Base-by-base conservation (phyloP, 2,797 vertebrate species). In the Halcyon leucocephala region DNA sequence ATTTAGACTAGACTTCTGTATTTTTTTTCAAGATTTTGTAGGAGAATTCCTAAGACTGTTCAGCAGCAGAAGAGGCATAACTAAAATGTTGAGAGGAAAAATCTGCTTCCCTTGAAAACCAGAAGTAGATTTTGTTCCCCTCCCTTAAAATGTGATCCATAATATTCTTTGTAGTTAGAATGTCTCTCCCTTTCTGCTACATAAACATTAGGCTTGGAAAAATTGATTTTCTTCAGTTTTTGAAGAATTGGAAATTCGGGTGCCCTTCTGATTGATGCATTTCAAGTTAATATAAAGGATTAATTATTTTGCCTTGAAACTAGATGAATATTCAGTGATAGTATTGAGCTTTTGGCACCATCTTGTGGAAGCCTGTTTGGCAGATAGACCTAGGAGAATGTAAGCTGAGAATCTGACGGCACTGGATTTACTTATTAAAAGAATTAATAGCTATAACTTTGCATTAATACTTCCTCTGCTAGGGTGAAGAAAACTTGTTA, bases 341-440 rank as follows among this genome's bases (percentile, higher is more conserved):
- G 74, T 14, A 29, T 6, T 76, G 61, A 91, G 86, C 87, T 90
- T 78, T 93, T 94, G 87, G 90, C 93, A 93, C 90, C 96, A 94
- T 96, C 97, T 97, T 92, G 90, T 93, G 97, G 97, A 95, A 82
- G 69, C 14, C 26, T 82, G 15, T 72, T 55, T 42, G 22, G 49
- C 58, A 82, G 15, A 52, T 65, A 69, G 14, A 24, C 7, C 8
- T 49, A 37, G 24, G 17, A 79, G 65, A 28, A 52, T 33, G 16
- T 48, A 20, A 51, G 37, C 24, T 28, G 42, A 72, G 41, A 66
- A 82, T 28, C 0, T 35, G 46, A 24, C 55, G 77, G 41, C 4
- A 2, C 16, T 73, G 33, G 19, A 33, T 52, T 49, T 70, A 57
- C 24, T 82, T 46, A 41, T 1, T 70, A 14, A 26, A 73, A 66